These are phyloP conservation scores for Pollenia labialis DNA, from an alignment of 2,888 invertebrate species.

Conservation along the genomic window DNA sequence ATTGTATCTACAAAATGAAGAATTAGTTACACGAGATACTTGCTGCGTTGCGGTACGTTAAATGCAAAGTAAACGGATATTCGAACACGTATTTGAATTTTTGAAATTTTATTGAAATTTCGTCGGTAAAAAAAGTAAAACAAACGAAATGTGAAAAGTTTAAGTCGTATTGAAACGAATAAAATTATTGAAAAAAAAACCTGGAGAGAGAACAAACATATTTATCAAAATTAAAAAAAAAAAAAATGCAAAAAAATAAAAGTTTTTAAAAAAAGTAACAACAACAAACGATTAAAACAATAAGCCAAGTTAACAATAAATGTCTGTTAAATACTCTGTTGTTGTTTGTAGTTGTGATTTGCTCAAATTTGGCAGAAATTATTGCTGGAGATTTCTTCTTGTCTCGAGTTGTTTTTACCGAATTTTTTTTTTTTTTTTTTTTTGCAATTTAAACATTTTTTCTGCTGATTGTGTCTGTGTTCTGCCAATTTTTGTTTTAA, in stretches of 20 bases:
- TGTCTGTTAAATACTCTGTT: constrained; percentile 16
- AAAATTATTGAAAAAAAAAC: constrained; percentile 22
- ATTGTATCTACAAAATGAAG: constrained; percentile 53
- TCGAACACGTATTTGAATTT: constrained; percentile 13
- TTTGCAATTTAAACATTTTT: constrained; percentile 39
- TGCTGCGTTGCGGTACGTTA: constrained; percentile 74
- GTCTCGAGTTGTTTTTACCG: constrained; percentile 46
- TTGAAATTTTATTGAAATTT: constrained; percentile 19
- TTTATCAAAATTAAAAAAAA: constrained; percentile 51
- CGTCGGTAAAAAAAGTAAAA: constrained; percentile 19
- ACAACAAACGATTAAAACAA: constrained; percentile 39
- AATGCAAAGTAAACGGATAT: constrained; percentile 36
- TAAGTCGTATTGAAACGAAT: constrained; percentile 43
- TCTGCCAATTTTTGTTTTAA: constrained; percentile 60
- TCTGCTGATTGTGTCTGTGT: constrained; percentile 36
- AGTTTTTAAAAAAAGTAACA: constrained; percentile 1
- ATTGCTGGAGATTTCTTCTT: constrained; percentile 34
- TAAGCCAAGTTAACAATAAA: constrained; percentile 63
- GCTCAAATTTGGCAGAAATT: constrained; percentile 26
- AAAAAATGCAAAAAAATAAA: constrained; percentile 54
- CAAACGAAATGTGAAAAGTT: constrained; percentile 45
- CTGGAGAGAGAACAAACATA: constrained; percentile 39
- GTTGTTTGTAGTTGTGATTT: constrained; percentile 27
- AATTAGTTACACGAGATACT: constrained; percentile 76
- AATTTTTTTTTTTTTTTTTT: constrained; percentile 54